Conservation (phyloP, 2,888 invertebrate genomes). For the Odiellus spinosus region DNA sequence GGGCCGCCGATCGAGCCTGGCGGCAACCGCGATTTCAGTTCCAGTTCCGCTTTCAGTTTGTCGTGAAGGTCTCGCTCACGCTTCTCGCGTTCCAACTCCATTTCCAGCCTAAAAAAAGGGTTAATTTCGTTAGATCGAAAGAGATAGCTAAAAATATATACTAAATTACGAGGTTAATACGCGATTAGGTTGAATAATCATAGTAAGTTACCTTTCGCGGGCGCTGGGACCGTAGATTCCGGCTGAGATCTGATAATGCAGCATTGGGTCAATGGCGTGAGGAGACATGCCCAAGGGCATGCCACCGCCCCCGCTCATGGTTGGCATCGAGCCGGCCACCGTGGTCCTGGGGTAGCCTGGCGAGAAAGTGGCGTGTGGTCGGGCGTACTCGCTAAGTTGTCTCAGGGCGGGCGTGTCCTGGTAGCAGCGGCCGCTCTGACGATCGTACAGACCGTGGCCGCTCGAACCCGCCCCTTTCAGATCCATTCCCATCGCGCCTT, state of each 20-base stretch:
- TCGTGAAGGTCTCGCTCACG: conserved; percentile 51
- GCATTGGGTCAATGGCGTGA: conserved; percentile 65
- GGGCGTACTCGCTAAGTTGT: conserved; percentile 73
- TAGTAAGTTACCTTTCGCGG: conserved; percentile 14
- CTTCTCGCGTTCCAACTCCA: conserved; percentile 55
- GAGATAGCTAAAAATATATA: no score
- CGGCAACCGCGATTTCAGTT: conserved; percentile 37
- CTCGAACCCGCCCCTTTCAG: no score
- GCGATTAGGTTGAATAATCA: no score
- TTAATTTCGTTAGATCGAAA: no score
- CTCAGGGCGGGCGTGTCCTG: conserved; percentile 84
- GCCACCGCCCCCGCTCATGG: not conserved
- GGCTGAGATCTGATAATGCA: conserved; percentile 50
- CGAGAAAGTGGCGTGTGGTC: conserved; percentile 76
- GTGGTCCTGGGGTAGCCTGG: conserved; percentile 34
- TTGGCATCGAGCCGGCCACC: conserved; percentile 18
- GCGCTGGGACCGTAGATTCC: conserved; percentile 18
- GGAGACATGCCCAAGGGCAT: conserved; percentile 33
- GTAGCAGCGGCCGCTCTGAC: conserved; percentile 9
- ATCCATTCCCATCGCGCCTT: no score
- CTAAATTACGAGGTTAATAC: no score
- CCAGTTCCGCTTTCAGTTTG: conserved; percentile 67
- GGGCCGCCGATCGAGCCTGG: conserved; percentile 30
- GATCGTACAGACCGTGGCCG: not conserved
- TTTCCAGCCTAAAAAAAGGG: conserved; percentile 30